A percentile compares a stretch with the other conserved stretches of the same genome.
These are phyloP conservation scores for Drosophila nr. perissopoda DNA, from an alignment of 2,888 invertebrate species.

Conservation along the genomic window DNA sequence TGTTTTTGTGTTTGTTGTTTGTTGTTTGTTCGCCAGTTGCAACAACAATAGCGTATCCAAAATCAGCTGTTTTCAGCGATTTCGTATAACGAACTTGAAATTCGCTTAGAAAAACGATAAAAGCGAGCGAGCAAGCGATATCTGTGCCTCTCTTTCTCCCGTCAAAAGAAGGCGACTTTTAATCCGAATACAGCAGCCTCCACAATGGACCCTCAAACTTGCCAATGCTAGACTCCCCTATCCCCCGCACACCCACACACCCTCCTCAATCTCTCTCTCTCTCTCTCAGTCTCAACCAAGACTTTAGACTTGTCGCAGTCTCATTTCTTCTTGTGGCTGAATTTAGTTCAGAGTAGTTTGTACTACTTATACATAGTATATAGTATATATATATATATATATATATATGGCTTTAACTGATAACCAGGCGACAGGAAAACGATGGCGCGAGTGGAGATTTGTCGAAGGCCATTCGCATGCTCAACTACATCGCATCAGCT, in stretches of 20 bases:
- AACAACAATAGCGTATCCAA: slow-evolving; percentile 27
- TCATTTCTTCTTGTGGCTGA: slow-evolving; percentile 31
- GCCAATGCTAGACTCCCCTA: background rate
- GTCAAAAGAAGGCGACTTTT: slow-evolving; percentile 47
- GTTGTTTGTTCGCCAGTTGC: slow-evolving; percentile 21
- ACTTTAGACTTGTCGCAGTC: slow-evolving; percentile 4
- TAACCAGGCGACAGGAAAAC: slow-evolving; percentile 51
- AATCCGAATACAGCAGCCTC: slow-evolving; percentile 43
- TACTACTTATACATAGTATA: slow-evolving; percentile 20
- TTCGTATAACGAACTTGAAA: slow-evolving; percentile 69
- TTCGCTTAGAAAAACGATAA: slow-evolving; percentile 49
- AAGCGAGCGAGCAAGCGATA: slow-evolving; percentile 13
- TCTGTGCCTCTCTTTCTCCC: background rate
- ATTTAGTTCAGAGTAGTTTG: slow-evolving; percentile 50
- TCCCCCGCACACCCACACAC: background rate
- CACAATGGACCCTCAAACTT: slow-evolving; percentile 26
- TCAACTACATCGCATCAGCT: slow-evolving; percentile 27
- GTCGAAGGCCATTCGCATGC: slow-evolving; percentile 49
- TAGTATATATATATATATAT: slow-evolving; percentile 8
- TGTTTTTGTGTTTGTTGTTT: background rate
- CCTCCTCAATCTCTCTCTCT: background rate
- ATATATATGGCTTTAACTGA: slow-evolving; percentile 33
- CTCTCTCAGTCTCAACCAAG: background rate
- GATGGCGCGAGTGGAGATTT: slow-evolving; percentile 27
- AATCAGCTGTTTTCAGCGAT: slow-evolving; percentile 66